A percentile compares a stretch with the other conserved stretches of the same genome.
Conservation (phyloP, 2,797 vertebrate species). For the Chanos chanos region DNA sequence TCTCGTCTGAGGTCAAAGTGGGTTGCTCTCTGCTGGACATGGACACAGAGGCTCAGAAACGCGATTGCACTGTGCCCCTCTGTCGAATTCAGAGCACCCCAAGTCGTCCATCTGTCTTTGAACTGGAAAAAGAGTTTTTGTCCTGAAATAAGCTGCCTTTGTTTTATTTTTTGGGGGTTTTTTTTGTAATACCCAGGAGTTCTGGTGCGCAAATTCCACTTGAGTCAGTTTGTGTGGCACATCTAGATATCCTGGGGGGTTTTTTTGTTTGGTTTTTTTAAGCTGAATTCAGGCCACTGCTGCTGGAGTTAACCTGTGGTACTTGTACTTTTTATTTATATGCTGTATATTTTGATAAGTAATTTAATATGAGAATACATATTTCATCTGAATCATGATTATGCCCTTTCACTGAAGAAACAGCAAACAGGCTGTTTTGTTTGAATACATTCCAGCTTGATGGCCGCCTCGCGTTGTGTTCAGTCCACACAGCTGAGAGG, state of each 20-base stretch:
- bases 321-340: conserved; percentile 69
- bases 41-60: conserved; percentile 84
- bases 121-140: conserved; percentile 88
- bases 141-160: conserved; percentile 62
- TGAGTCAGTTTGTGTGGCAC: no score
- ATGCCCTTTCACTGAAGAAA: conserved; percentile 51
- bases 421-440: conserved; percentile 7
- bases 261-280: no score
- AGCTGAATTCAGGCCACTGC: conserved; percentile 67
- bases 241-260: no score
- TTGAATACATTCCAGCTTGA: conserved; percentile 19
- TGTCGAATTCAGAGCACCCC: conserved; percentile 81
- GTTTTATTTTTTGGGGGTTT: no score
- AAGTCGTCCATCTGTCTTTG: conserved; percentile 71
- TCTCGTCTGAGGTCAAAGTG: conserved; percentile 65
- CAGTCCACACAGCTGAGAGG: conserved; percentile 1
- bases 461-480: no score
- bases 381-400: conserved; percentile 42
- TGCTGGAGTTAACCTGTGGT: conserved; percentile 62
- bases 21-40: conserved; percentile 82
- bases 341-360: conserved; percentile 74
- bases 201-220: no score
- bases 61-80: conserved; percentile 83
- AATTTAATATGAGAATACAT: conserved; percentile 75
- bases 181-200: no score